phyloP scores from a whole-genome alignment of 2,888 invertebrate genomes.

The Chymomyza amoena region DNA sequence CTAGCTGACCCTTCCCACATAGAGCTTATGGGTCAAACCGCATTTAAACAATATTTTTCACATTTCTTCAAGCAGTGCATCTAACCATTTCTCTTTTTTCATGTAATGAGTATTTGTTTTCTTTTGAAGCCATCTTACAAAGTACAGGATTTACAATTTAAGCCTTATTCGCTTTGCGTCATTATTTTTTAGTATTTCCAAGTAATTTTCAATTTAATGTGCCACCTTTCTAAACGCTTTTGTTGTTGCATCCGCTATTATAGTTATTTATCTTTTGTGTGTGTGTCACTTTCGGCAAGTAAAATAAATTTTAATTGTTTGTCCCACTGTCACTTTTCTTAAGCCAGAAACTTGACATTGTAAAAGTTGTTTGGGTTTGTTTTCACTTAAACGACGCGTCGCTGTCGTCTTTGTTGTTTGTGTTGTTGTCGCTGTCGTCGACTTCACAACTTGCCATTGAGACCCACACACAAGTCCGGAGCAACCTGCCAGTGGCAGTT shows the following conservation, averaged over 20 bases:
- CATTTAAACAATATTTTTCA: no score
- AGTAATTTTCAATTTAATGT: background rate
- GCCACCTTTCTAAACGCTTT: background rate
- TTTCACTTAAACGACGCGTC: slow-evolving; percentile 48
- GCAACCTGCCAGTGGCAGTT: background rate
- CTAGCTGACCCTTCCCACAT: no score
- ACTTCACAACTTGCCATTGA: background rate
- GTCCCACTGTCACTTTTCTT: slow-evolving; percentile 65
- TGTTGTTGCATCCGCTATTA: background rate
- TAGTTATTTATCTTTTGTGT: slow-evolving; percentile 21
- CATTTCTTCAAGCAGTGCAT: no score
- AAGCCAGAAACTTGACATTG: slow-evolving; percentile 30
- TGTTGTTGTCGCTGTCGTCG: slow-evolving; percentile 17
- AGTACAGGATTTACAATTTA: background rate
- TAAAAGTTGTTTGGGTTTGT: slow-evolving; percentile 61
- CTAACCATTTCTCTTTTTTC: background rate
- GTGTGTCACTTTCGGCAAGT: slow-evolving; percentile 34
- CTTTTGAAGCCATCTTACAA: background rate
- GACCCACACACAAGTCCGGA: background rate
- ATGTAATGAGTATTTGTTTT: background rate
- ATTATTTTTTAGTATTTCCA: background rate
- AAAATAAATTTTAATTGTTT: slow-evolving; percentile 47
- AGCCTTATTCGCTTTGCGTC: background rate
- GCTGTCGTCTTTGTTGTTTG: slow-evolving; percentile 31
- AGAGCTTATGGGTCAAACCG: no score